Conservation (phyloP, 2,888 invertebrate genomes). For the Pasiphila rectangulata region DNA sequence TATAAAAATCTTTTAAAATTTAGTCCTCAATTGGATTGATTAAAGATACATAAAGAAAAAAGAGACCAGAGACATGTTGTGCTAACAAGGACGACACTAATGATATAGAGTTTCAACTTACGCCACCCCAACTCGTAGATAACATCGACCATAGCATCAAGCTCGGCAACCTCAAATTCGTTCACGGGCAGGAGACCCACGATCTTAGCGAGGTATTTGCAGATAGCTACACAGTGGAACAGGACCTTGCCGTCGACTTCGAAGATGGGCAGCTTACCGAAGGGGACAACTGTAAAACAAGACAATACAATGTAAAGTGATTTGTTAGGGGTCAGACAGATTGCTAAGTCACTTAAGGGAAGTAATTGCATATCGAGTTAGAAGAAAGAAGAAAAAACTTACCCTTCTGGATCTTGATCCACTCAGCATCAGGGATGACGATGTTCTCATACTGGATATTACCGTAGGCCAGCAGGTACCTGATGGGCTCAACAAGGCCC, state of each 20-base stretch:
- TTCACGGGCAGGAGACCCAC: constrained; percentile 55
- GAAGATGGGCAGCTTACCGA: constrained; percentile 66
- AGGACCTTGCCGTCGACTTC: constrained; percentile 65
- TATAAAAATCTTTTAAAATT: no score
- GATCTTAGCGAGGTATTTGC: constrained; percentile 61
- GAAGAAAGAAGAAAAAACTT: constrained; percentile 14
- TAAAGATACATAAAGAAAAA: no score
- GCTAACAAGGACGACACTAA: no score
- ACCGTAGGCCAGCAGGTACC: constrained; percentile 46
- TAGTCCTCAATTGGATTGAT: no score
- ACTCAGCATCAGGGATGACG: constrained; percentile 33
- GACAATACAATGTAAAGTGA: not conserved
- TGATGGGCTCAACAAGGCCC: constrained; percentile 46
- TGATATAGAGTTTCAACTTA: constrained; percentile 37
- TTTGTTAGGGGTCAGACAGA: no score
- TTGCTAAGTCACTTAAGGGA: no score
- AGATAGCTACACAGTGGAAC: constrained; percentile 64
- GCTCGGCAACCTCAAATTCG: constrained; percentile 53
- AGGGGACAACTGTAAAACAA: constrained; percentile 61
- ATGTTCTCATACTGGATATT: constrained; percentile 44
- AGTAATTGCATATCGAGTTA: not conserved
- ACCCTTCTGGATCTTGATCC: constrained; percentile 36
- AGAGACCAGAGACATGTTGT: no score
- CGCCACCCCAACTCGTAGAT: constrained; percentile 52
- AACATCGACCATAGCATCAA: constrained; percentile 53